Evolutionary conservation across 2,888 invertebrate genomes (phyloP).

Genomic region (Mimumesa dahlbomi): DNA sequence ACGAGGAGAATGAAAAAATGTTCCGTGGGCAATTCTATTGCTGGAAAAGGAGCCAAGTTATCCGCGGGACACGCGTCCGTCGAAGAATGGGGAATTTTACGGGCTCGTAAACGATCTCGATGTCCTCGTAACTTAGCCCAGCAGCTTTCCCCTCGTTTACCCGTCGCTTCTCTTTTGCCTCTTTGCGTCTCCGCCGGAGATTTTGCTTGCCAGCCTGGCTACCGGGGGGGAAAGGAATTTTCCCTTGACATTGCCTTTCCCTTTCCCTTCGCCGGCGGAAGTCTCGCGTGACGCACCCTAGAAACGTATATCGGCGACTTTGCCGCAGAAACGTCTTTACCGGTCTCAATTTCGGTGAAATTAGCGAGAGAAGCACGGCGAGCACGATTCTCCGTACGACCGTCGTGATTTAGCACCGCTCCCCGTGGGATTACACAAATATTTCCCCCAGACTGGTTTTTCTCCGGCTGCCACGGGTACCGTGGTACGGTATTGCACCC

Average conservation of each 20-base stretch:
- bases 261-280: not conserved
- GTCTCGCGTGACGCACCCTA: too few species aligned
- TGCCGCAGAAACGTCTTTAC: not conserved
- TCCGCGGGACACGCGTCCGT: constrained; percentile 25
- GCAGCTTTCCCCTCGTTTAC: constrained; percentile 10
- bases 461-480: not conserved
- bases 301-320: not conserved
- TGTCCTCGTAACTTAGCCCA: constrained; percentile 63
- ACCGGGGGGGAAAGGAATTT: constrained; percentile 8
- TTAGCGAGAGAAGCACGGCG: too few species aligned
- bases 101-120: constrained; percentile 66
- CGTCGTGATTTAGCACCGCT: constrained; percentile 20
- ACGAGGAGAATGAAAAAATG: constrained; percentile 20
- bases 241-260: constrained; percentile 16
- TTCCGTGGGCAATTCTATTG: constrained; percentile 24
- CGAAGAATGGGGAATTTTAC: constrained; percentile 66
- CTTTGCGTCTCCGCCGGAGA: constrained; percentile 4
- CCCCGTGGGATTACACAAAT: constrained; percentile 43
- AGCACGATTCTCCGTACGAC: too few species aligned
- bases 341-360: not conserved
- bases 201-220: not conserved
- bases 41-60: constrained; percentile 12
- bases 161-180: constrained; percentile 16
- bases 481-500: not conserved
- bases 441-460: constrained; percentile 35